Conservation (phyloP, 2,113 vertebrate species). For the Regulus satrapa region DNA sequence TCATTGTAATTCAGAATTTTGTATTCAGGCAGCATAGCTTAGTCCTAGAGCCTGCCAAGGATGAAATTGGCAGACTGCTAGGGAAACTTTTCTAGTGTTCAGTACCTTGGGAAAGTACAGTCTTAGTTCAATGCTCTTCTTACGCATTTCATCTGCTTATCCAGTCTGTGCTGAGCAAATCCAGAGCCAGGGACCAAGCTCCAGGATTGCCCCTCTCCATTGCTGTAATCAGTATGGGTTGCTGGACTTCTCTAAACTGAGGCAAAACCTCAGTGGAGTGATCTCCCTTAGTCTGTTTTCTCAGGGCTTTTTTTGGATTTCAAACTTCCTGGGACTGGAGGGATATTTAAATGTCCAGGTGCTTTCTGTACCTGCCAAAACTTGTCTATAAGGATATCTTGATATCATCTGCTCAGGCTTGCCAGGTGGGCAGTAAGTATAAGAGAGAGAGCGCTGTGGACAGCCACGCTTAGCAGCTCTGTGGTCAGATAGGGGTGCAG, state of each 20-base stretch:
- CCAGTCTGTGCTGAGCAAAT: not conserved
- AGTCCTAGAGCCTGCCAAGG: not conserved
- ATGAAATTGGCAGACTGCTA: not conserved
- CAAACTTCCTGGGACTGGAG: not conserved
- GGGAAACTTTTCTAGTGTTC: not conserved
- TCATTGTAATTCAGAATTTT: conserved; percentile 27
- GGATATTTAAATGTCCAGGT: not conserved
- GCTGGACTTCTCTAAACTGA: not conserved
- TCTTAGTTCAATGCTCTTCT: not conserved
- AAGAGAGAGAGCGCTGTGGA: not conserved
- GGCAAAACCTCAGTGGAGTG: not conserved
- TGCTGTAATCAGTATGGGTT: not conserved
- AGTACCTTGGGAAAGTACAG: not conserved
- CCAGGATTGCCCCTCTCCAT: not conserved
- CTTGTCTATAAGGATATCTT: not conserved
- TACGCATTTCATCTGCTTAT: not conserved
- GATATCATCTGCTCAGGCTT: not conserved
- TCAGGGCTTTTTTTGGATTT: not conserved
- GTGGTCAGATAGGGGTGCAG: not conserved
- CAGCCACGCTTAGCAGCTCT: not conserved
- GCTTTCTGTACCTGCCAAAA: not conserved
- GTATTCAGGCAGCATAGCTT: not conserved
- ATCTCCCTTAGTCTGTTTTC: not conserved
- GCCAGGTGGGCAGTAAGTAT: not conserved
- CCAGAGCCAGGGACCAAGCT: not conserved